Conservation (phyloP, 2,888 invertebrate species). For the Lepetodrilus schrolli region DNA sequence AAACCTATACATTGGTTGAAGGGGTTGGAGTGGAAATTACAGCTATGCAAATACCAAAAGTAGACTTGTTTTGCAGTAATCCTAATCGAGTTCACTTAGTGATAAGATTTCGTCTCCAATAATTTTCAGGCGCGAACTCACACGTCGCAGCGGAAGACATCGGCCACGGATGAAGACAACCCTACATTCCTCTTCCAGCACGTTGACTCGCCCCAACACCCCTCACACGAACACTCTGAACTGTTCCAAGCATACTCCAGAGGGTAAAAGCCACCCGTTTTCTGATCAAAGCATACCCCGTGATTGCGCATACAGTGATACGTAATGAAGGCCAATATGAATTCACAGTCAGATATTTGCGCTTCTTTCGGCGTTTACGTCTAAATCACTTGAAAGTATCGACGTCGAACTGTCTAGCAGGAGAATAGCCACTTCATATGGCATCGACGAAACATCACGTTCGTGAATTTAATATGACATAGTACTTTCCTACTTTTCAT, state of each 20-base stretch:
- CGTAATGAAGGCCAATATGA: background rate
- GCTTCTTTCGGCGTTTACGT: background rate
- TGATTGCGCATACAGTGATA: constrained; percentile 8
- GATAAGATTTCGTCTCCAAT: constrained; percentile 17
- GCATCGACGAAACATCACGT: too few relatives aligned
- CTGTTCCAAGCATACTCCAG: background rate
- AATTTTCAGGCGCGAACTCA: too few relatives aligned
- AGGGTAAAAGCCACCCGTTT: background rate
- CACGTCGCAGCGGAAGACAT: too few relatives aligned
- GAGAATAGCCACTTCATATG: background rate
- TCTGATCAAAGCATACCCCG: background rate
- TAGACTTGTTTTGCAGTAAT: constrained; percentile 25
- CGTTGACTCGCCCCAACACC: background rate
- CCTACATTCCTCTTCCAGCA: too few relatives aligned
- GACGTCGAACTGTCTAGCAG: background rate
- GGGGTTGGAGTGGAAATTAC: constrained; percentile 26
- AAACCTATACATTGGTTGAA: background rate
- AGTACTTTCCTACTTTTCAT: too few relatives aligned
- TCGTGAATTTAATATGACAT: too few relatives aligned
- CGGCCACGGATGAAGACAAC: too few relatives aligned
- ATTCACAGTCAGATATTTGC: background rate
- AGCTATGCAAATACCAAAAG: constrained; percentile 22
- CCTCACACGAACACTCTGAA: background rate
- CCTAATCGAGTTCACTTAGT: constrained; percentile 30
- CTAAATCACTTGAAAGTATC: background rate